phyloP scores from a whole-genome alignment of 2,113 vertebrate genomes.

The Microtus oregoni region DNA sequence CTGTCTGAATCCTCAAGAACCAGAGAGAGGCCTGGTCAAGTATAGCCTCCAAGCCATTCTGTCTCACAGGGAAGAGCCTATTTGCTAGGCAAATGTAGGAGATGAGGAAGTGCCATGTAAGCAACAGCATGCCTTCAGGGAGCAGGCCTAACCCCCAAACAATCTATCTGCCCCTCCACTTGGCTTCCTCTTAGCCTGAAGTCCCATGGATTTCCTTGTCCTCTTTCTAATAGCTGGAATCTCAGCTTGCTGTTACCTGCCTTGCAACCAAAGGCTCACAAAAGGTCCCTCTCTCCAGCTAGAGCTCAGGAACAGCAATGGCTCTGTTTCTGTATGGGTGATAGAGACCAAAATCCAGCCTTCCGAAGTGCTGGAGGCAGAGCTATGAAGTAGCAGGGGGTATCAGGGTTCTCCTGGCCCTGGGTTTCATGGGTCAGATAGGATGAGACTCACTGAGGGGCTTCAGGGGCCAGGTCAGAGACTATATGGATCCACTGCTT shows the following conservation, averaged over 20 bases:
- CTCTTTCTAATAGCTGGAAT: neutral
- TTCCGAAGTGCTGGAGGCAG: neutral
- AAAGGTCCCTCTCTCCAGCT: neutral
- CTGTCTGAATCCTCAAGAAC: neutral
- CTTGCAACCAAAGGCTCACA: conserved; percentile 16
- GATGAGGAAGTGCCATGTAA: neutral
- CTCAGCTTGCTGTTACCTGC: neutral
- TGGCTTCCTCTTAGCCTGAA: neutral
- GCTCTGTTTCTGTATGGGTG: neutral
- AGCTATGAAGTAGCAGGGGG: neutral
- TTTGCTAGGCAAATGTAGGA: conserved; percentile 72
- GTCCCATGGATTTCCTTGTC: neutral
- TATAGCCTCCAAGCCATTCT: neutral
- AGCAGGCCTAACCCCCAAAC: neutral
- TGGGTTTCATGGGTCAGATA: neutral
- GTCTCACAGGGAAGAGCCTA: neutral
- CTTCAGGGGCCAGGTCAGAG: neutral
- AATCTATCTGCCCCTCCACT: neutral
- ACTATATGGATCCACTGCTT: neutral
- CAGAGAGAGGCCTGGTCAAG: neutral
- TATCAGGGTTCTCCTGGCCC: neutral
- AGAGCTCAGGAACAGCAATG: neutral
- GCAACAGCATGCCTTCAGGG: neutral
- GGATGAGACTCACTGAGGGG: neutral
- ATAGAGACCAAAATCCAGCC: neutral